Evolutionary conservation across 2,888 invertebrate species (phyloP).

Genomic region (Gastracanthus pulcherrimus): DNA sequence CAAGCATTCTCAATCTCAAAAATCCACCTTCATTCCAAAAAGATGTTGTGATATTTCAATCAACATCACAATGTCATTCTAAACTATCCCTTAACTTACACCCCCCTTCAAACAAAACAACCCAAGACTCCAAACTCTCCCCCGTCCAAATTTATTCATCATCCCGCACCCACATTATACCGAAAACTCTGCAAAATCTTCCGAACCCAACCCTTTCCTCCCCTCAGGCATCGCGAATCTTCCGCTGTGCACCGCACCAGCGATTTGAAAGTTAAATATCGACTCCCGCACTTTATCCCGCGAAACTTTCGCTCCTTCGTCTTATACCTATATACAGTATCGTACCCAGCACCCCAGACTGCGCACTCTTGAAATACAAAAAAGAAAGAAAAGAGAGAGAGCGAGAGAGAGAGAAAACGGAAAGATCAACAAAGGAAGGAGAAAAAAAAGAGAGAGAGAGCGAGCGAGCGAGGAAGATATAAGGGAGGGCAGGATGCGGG

Average conservation of each 20-base stretch:
- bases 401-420: conserved; percentile 57
- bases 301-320: not conserved
- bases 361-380: conserved; percentile 48
- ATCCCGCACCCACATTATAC: no score
- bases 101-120: no score
- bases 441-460: not conserved
- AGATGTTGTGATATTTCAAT: no score
- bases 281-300: not conserved
- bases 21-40: no score
- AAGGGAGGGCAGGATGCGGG: conserved; percentile 73
- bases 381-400: no score
- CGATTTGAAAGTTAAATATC: conserved; percentile 44
- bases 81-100: no score
- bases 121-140: no score
- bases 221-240: not conserved
- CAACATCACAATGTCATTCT: no score
- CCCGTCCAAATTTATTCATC: no score
- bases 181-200: not conserved
- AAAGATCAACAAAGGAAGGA: conserved; percentile 44
- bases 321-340: no score
- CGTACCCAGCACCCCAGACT: not conserved
- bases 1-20: no score
- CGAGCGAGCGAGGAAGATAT: conserved; percentile 59
- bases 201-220: not conserved
- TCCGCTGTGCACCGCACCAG: not conserved